phyloP scores from a whole-genome alignment of 2,113 vertebrate species.

The Pantherophis guttatus region DNA sequence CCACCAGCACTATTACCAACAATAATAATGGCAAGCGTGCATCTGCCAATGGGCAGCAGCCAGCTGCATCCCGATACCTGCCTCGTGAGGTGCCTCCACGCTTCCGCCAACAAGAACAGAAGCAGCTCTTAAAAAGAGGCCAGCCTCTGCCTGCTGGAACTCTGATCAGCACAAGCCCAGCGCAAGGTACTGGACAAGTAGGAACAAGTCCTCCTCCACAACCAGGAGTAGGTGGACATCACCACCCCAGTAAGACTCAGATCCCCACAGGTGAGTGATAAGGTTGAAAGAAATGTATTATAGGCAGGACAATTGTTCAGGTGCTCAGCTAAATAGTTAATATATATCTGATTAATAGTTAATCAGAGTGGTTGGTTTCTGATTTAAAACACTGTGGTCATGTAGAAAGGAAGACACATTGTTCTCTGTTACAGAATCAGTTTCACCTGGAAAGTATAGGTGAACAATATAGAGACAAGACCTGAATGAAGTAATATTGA shows the following conservation, averaged over 20 bases:
- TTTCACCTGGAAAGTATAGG: neutral
- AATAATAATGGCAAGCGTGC: constrained; percentile 93
- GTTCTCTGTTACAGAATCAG: neutral
- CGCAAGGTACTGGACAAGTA: constrained; percentile 69
- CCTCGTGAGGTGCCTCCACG: constrained; percentile 95
- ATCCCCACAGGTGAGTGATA: constrained; percentile 71
- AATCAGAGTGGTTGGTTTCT: neutral
- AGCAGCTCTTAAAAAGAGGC: constrained; percentile 95
- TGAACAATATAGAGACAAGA: neutral
- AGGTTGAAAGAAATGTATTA: neutral
- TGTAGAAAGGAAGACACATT: neutral
- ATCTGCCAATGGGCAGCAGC: constrained; percentile 78
- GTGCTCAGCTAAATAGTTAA: neutral
- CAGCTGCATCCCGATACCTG: constrained; percentile 86
- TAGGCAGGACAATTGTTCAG: neutral
- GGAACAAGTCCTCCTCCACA: constrained; percentile 72
- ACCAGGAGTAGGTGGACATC: constrained; percentile 68
- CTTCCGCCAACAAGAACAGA: constrained; percentile 98
- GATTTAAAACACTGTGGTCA: neutral
- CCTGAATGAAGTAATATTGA: neutral
- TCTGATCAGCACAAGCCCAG: constrained; percentile 71
- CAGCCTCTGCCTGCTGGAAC: constrained; percentile 87
- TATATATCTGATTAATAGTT: neutral
- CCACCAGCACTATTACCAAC: constrained; percentile 80
- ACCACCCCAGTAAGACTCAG: constrained; percentile 76